phyloP scores from a whole-genome alignment of 2,888 invertebrate species.

The Macaria notata region DNA sequence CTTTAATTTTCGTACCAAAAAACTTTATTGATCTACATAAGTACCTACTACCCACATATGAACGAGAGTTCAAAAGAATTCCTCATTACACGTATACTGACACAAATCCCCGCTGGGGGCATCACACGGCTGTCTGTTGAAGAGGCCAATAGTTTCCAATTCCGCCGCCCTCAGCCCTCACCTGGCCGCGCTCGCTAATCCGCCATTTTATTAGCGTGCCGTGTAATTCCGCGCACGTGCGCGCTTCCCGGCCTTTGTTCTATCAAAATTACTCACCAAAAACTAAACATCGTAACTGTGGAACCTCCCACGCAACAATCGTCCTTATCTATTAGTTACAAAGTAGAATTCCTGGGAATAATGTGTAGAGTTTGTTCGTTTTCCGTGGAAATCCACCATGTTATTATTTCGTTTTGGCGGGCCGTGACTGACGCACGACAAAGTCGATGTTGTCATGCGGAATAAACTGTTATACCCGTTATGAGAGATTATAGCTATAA shows the following conservation, averaged over 20 bases:
- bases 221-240: constrained; percentile 75
- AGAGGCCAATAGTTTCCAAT: constrained; percentile 78
- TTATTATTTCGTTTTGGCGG: constrained; percentile 80
- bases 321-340: constrained; percentile 27
- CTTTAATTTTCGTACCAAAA: no score
- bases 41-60: not conserved
- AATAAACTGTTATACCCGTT: constrained; percentile 80
- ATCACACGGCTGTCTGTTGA: constrained; percentile 52
- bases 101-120: constrained; percentile 58
- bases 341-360: constrained; percentile 31
- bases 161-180: constrained; percentile 61
- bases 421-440: constrained; percentile 73
- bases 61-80: constrained; percentile 34
- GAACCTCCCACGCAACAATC: constrained; percentile 27
- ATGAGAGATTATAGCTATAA: constrained; percentile 79
- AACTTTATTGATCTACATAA: no score
- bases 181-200: constrained; percentile 72
- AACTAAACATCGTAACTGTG: constrained; percentile 35
- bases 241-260: constrained; percentile 68
- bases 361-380: constrained; percentile 1
- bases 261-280: constrained; percentile 54
- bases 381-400: constrained; percentile 44
- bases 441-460: constrained; percentile 79
- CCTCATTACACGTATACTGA: constrained; percentile 49
- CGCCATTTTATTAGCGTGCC: constrained; percentile 76